Evolutionary conservation across 2,113 vertebrate species (phyloP), one percentile per base, ranked within the genome.

Genomic region (Petrocephalus microphthalmus): DNA sequence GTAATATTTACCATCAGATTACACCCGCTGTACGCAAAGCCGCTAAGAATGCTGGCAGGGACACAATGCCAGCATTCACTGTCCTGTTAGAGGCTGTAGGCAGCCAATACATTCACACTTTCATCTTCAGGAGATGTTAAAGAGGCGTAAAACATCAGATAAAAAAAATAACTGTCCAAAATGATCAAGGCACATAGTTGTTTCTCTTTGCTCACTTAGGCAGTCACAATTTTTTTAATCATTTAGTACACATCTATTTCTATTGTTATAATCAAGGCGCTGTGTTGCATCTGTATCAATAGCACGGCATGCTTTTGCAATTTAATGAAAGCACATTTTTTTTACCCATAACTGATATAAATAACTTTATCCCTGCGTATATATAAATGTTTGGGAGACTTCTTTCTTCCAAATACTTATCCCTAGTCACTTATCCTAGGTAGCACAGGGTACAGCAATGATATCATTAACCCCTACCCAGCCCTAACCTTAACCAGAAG

Each of bases 1-100:
- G 92, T 89, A 91, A 90, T 90, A 54, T 93, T 94, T 94, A 92
- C 89, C 87, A 64, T 92, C 88, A 11, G 89, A 86, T 95, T 95
- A 92, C 93, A 90, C 25, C 87, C 81, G 91, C 91, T 93, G 86
- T 86, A 92, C 88, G 87, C 67, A 92, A 92, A 93, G 88, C 71
- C 87, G 88, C 89, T 92, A 86, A 93, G 92, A 93, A 90, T 89
- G 91, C 71, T 88, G 90, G 89, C 2, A 54, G 92, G 56, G 0
- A 0, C 22, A 89, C 22, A 88, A 78, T 67, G 89, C 45, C 56
- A 89, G 47, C 89, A 93, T 87, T 92, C 86, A 64, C 87, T 87
- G 90, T 86, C 64, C 86, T 86, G 10, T 54, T 37, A 33, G 81
- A 67, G 67, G 87, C 42, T 88, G n/a, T 53, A 89, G 84, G 83